Evolutionary conservation across 2,113 vertebrate species (phyloP).

Genomic region (Ibidorhyncha struthersii): DNA sequence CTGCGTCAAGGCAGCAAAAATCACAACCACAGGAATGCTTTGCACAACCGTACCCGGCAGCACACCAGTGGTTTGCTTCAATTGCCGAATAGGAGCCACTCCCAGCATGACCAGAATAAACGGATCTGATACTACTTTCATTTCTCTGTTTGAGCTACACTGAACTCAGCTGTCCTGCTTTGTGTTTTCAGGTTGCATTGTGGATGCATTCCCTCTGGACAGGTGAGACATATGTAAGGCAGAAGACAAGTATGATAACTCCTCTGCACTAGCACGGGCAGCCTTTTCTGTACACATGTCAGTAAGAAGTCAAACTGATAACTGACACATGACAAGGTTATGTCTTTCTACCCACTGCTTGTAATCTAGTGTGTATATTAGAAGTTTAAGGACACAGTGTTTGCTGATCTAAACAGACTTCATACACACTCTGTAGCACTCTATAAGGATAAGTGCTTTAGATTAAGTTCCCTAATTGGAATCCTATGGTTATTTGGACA

Average conservation of each 20-base stretch:
- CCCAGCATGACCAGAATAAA: not conserved
- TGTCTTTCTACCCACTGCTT: not conserved
- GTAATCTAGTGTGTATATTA: not conserved
- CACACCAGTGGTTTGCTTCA: not conserved
- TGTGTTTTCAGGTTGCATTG: not conserved
- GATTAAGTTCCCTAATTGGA: not conserved
- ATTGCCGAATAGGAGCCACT: not conserved
- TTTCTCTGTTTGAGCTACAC: not conserved
- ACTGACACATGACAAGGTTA: not conserved
- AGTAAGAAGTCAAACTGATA: not conserved
- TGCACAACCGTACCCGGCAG: not conserved
- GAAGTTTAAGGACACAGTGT: not conserved
- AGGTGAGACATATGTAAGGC: not conserved
- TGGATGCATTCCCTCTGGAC: not conserved
- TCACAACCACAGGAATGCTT: not conserved
- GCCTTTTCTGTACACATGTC: not conserved
- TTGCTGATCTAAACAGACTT: not conserved
- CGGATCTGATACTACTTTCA: fast-evolving
- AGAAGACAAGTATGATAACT: not conserved
- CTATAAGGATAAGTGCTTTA: not conserved
- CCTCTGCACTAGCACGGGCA: not conserved
- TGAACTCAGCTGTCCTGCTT: not conserved
- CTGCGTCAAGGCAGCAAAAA: not conserved
- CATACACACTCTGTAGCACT: not conserved
- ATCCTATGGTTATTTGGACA: not conserved